Evolutionary conservation across 2,888 invertebrate species (phyloP), one percentile per base, ranked within the genome.

Genomic region (Caenorhabditis angaria): DNA sequence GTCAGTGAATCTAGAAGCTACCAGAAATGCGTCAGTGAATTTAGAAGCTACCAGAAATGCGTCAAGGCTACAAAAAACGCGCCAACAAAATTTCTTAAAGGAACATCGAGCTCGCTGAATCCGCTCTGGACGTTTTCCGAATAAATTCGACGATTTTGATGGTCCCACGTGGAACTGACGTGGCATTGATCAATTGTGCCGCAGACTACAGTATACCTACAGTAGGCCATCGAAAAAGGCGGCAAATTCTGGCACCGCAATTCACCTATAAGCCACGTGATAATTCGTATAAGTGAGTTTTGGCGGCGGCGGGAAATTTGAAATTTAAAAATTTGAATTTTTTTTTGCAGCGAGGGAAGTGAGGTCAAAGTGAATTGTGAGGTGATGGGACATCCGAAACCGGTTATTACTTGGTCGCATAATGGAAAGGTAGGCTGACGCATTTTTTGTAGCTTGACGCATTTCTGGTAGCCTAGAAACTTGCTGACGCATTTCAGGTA

Each of bases 301-400:
- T 35, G 4, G 27, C 28, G 3, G 20, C 25, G 4, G 4, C 20
- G 20, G 4, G 14, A 5, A 12, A 14, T 54, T 54, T 27, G 54
- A 28, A 24, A 14, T 54, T 54, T 22, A 24, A 54, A 54, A 32
- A 32, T 8, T 28, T 54, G n/a, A n/a, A n/a, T n/a, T n/a, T n/a
- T 3, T 14, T 25, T 58, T 59, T 69, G 8, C 35, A 48, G 77
- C 29, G 77, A 77, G 27, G 79, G 79, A 57, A 66, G 77, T 0
- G 74, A 70, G 12, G 79, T 79, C 10, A 77, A 79, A 61, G 51
- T 79, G 18, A 74, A 79, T 48, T 79, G 79, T 25, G 79, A 79
- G 51, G 79, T 77, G 8, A 68, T 74, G 56, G 78, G 78, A 54
- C 53, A 63, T 24, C 78, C 78, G 22, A 76, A 74, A 61, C 78